A percentile compares a stretch with the other conserved stretches of the same genome.
These are phyloP conservation scores for Phania funesta DNA, from an alignment of 2,888 invertebrate genomes.

Conservation along the genomic window DNA sequence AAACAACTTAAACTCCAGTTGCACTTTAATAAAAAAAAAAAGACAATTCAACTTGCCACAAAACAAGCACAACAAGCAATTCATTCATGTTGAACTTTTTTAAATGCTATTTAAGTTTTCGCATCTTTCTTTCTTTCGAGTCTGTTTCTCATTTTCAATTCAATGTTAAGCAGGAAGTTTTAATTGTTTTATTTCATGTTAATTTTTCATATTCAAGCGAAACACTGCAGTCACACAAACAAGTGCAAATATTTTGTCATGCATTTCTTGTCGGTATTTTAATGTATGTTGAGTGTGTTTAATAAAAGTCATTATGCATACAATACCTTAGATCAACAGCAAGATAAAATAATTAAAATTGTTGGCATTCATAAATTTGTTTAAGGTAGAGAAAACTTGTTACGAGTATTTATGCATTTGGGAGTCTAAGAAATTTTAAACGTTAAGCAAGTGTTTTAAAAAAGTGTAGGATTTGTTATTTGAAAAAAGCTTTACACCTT, in stretches of 20 bases:
- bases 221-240: background rate
- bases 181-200: constrained; percentile 51
- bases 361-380: constrained; percentile 55
- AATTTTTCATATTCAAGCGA: constrained; percentile 26
- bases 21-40: background rate
- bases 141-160: background rate
- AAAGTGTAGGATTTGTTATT: too few relatives aligned
- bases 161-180: constrained; percentile 55
- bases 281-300: constrained; percentile 39
- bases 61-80: background rate
- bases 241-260: constrained; percentile 57
- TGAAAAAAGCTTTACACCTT: too few relatives aligned
- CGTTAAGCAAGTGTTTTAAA: too few relatives aligned
- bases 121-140: background rate
- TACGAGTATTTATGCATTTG: background rate
- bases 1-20: too few relatives aligned
- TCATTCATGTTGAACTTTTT: constrained; percentile 36
- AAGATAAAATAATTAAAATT: constrained; percentile 58
- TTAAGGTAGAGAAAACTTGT: background rate
- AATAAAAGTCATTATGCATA: constrained; percentile 62
- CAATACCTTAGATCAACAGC: constrained; percentile 49
- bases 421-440: too few relatives aligned
- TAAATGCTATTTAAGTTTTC: constrained; percentile 44
- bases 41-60: constrained; percentile 15
- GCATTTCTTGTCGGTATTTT: constrained; percentile 51